These are phyloP conservation scores for Fregetta grallaria DNA, from an alignment of 2,113 vertebrate species.

Conservation along the genomic window DNA sequence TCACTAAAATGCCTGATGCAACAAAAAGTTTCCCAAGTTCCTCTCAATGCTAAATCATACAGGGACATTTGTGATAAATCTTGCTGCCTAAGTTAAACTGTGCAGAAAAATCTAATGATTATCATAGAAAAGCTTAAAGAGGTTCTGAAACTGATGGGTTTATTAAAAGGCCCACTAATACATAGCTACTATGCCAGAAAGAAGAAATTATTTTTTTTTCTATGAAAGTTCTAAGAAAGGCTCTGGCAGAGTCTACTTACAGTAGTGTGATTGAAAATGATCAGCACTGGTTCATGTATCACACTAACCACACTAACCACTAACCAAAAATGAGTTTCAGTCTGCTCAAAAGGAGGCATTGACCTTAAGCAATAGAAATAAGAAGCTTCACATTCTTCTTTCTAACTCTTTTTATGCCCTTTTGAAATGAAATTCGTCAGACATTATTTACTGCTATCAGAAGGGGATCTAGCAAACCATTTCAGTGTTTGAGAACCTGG, in stretches of 20 bases:
- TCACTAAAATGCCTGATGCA: neutral
- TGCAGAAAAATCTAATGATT: neutral
- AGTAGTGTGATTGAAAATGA: constrained; percentile 1
- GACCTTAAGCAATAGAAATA: constrained; percentile 9
- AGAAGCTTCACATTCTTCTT: neutral
- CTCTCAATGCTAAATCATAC: neutral
- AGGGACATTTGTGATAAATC: neutral
- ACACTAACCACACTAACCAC: constrained; percentile 21
- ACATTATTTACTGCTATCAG: neutral
- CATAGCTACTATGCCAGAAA: neutral
- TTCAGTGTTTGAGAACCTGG: neutral
- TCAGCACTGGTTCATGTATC: neutral
- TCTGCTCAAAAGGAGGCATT: constrained; percentile 1
- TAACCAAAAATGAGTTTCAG: constrained; percentile 3
- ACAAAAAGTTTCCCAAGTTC: neutral
- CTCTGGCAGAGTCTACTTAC: neutral
- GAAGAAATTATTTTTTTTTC: neutral
- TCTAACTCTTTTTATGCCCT: neutral
- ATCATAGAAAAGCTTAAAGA: neutral
- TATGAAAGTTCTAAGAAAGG: neutral
- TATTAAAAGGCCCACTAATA: neutral
- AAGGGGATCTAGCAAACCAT: neutral
- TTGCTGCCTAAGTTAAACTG: neutral
- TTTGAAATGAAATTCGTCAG: neutral
- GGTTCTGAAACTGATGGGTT: neutral